phyloP scores from a whole-genome alignment of 2,797 vertebrate genomes.

The Chelonia mydas region DNA sequence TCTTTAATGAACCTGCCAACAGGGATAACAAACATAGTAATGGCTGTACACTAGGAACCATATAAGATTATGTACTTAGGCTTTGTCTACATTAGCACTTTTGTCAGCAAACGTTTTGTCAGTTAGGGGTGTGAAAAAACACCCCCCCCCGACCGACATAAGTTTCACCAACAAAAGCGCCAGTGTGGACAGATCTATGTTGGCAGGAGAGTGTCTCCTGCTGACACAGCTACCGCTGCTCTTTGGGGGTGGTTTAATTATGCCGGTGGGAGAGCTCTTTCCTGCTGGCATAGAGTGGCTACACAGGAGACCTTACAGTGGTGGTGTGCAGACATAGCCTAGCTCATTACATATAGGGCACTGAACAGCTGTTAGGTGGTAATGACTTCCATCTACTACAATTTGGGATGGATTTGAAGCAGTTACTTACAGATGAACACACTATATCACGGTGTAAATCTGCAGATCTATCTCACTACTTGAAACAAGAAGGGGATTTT shows the following conservation, averaged over 20 bases:
- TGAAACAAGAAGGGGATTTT: background rate
- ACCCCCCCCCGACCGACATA: no score
- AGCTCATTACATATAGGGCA: background rate
- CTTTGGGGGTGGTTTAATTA: no score
- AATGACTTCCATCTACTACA: background rate
- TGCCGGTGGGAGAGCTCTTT: no score
- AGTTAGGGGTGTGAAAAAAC: no score
- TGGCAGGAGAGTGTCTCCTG: no score
- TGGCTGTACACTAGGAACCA: background rate
- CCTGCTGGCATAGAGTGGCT: no score
- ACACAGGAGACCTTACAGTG: no score
- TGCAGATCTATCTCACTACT: background rate
- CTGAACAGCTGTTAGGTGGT: background rate
- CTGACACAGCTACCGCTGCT: no score
- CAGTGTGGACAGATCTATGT: no score
- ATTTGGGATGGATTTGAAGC: background rate
- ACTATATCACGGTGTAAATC: background rate
- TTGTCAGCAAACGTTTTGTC: no score
- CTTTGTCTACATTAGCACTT: no score
- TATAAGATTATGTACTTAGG: background rate
- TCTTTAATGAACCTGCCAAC: background rate
- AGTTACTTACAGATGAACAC: background rate
- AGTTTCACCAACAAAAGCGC: no score
- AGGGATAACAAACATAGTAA: background rate
- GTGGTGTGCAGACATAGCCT: background rate